Base-by-base conservation (phyloP, 2,113 vertebrate genomes). In the Sceloporus undulatus region DNA sequence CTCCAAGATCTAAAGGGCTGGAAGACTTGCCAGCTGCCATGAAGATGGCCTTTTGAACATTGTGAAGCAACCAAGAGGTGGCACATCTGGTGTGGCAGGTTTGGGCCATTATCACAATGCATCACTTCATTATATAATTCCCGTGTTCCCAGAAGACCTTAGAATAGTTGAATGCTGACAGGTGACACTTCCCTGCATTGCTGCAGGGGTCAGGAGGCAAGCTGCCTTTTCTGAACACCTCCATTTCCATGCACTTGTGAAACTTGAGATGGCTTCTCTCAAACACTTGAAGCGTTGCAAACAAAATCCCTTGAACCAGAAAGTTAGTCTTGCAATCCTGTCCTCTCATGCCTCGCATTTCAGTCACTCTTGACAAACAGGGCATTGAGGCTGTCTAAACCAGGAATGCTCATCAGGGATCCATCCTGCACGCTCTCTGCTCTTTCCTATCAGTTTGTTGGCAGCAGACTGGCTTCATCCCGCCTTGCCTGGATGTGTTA, bases 1-100 rank as follows among this genome's bases (percentile, higher is more conserved):
- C 19, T 62, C 40, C 0, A 0, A 0, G 0, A 71, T 82, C 14
- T 0, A 6, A 74, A 75, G 42, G 9, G 19, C 56, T 77, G 5
- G 34, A 29, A 9, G 2, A n/a, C 62, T 87, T n/a, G 25, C 65
- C 27, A 70, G 2, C 11, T 68, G 0, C 52, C 5, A 0, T 59
- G 34, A 38, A 59, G 7, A 25, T 2, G 38, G 80, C 10, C 10
- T 38, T 18, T 82, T 18, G 40, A 68, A 48, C 14, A 13, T 40
- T 5, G 23, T 27, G 21, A 52, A 42, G 59, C 34, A 42, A 25
- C 56, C 8, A 23, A 11, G 29, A 23, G n/a, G 13, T 65, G 66
- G 13, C 27, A 10, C 14, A 68, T 66, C 38, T 29, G 9, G n/a
- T 21, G 2, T 66, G 18, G 65, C 65, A 83, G 65, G 56, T 59